Base-by-base conservation (phyloP, 2,797 vertebrate species). In the Lacerta agilis region DNA sequence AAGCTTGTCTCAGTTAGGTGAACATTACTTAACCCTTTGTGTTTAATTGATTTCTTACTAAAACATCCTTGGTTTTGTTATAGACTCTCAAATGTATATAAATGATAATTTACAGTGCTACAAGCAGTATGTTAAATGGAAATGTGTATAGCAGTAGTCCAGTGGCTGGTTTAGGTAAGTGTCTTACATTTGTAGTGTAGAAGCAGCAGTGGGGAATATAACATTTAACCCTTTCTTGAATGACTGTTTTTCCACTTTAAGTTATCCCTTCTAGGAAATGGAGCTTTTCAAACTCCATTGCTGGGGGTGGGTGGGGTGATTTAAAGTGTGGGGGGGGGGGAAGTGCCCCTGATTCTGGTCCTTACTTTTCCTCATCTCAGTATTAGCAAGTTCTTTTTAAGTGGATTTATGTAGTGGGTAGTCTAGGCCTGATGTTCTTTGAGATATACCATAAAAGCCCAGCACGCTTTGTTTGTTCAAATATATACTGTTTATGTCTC, bases 401-500 rank as follows among this genome's bases (percentile, higher is more conserved):
- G 77, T 77, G 5, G 1, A 45, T 33, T 69, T 78, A 8, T 36
- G n/a, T 61, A 29, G 2, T 72, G 3, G 55, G 20, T 77, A 64
- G 10, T 76, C 75, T 55, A 15, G 7, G 13, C 58, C 9, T 49
- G 71, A 49, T 17, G 66, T 43, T 43, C 11, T 75, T 29, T 64
- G 8, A 64, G 41, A 61, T 58, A 43, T 23, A 25, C 58, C 58
- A 86, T 17, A 86, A 85, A 87, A 89, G 33, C n/a, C 5, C 33
- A 86, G 20, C 17, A 25, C 20, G 73, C 89, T 81, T 0, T 87
- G 89, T 89, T 85, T 49, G 43, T 76, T 79, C 49, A 66, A 29
- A 76, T 55, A 45, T 45, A 49, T 78, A 78, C 3, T 78, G 87
- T 66, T 66, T 23, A 91, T 81, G 85, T 86, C 87, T 43, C 5